Base-by-base conservation (phyloP, 2,797 vertebrate genomes). In the Sebastes paucispinis region DNA sequence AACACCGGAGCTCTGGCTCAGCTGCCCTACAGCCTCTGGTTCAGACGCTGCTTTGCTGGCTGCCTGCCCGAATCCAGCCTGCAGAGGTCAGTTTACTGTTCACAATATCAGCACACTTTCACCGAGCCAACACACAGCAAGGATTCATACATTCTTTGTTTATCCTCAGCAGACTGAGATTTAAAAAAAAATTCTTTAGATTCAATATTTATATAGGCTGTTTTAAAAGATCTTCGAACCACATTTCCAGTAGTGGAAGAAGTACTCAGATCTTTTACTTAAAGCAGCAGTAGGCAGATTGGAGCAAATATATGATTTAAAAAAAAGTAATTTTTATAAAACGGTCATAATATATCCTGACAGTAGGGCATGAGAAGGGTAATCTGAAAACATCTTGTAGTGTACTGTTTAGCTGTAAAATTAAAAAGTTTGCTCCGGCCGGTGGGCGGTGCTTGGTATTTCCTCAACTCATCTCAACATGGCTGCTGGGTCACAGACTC, bases 51-150 rank as follows among this genome's bases (percentile, higher is more conserved):
- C 92, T 99, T 99, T 20, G 97, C 98, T 0, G 97, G 98, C 47
- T 98, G 96, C 89, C 95, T 99, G 68, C 98, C 98, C 0, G 98
- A 99, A 72, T 97, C 96, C 84, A 99, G 98, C 92, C 96, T 99
- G 82, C 98, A 98, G 92, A 98, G 98, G 98, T 96, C 59, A 80
- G 91, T 74, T 11, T 77, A 18, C 69, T 29, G 31, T 8, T 58
- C 11, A 6, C 31, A 12, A 34, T 60, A 5, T 36, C 25, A 3
- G 13, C 34, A 16, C 43, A n/a, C 27, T 52, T 18, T 10, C 57
- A 22, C 9, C 0, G 0, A 39, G n/a, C 59, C 14, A 24, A 63
- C 54, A 39, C 29, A 32, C 47, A n/a, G 14, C 6, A 13, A n/a
- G 2, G 32, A 54, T 54, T 64, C 62, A 31, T 3, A 20, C 31